Evolutionary conservation across 2,113 vertebrate genomes (phyloP).

Genomic region (Xenus cinereus): DNA sequence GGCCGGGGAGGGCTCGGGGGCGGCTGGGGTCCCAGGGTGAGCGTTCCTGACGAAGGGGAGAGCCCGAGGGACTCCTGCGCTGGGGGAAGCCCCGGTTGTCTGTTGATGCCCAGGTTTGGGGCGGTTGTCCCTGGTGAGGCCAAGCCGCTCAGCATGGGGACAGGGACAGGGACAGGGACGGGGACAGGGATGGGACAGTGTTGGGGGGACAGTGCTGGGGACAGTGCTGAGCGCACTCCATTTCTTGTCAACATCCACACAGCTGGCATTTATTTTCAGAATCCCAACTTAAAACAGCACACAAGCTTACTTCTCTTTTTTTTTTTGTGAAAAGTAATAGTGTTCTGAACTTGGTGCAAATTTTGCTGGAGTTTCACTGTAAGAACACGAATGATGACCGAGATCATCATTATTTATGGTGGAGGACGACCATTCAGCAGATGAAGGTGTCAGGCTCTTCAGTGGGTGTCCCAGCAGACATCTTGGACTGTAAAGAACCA

Average conservation of each 20-base stretch:
- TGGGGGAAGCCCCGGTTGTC: neutral
- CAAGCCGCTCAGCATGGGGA: neutral
- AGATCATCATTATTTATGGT: fast-evolving
- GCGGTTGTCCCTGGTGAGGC: neutral
- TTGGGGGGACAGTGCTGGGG: neutral
- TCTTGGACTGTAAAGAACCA: neutral
- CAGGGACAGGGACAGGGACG: too few species aligned
- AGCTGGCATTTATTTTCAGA: neutral
- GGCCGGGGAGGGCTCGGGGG: neutral
- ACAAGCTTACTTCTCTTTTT: neutral
- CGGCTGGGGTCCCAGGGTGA: neutral
- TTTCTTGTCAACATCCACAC: neutral
- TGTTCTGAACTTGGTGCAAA: neutral
- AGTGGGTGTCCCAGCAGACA: fast-evolving
- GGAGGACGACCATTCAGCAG: neutral
- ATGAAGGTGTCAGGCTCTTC: neutral
- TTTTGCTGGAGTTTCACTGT: neutral
- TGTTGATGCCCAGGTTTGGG: neutral
- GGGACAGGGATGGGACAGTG: neutral
- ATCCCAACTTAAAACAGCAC: neutral
- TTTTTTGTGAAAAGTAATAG: too few species aligned
- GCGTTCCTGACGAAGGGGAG: neutral
- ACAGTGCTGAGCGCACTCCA: neutral
- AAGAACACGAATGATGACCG: fast-evolving
- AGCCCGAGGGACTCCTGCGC: neutral